Conservation (phyloP, 2,797 vertebrate genomes). For the Leontopithecus rosalia region DNA sequence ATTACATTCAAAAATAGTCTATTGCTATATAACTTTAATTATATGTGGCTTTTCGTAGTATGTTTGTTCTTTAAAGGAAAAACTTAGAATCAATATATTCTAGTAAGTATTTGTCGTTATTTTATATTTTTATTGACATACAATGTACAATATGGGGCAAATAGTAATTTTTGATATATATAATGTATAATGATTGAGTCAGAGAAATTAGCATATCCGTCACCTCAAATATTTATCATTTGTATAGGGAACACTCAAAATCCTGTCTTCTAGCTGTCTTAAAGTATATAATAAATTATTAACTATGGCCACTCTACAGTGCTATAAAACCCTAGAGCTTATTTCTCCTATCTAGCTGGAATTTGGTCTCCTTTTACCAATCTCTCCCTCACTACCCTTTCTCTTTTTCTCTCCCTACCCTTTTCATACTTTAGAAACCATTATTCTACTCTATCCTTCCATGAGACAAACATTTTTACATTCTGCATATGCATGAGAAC, state of each 20-base stretch:
- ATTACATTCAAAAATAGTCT: not conserved
- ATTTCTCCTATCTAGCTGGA: not conserved
- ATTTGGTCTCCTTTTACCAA: not conserved
- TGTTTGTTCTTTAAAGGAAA: not conserved
- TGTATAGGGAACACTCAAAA: not conserved
- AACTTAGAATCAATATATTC: not conserved
- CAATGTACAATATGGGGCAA: too few relatives aligned
- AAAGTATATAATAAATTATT: not conserved
- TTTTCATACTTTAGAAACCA: not conserved
- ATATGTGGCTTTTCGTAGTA: not conserved
- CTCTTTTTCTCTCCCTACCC: not conserved
- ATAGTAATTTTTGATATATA: not conserved
- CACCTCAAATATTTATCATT: not conserved
- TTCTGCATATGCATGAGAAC: not conserved
- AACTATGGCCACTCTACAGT: not conserved
- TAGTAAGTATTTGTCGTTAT: not conserved
- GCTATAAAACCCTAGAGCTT: not conserved
- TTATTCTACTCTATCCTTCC: not conserved
- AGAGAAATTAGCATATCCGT: not conserved
- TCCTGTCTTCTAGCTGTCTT: not conserved
- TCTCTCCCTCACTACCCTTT: not conserved
- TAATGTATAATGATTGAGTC: not conserved
- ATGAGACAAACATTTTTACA: not conserved
- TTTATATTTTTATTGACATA: not conserved
- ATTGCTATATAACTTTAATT: not conserved